Evolutionary conservation across 2,797 vertebrate genomes (phyloP).

Genomic region (Merluccius polli): DNA sequence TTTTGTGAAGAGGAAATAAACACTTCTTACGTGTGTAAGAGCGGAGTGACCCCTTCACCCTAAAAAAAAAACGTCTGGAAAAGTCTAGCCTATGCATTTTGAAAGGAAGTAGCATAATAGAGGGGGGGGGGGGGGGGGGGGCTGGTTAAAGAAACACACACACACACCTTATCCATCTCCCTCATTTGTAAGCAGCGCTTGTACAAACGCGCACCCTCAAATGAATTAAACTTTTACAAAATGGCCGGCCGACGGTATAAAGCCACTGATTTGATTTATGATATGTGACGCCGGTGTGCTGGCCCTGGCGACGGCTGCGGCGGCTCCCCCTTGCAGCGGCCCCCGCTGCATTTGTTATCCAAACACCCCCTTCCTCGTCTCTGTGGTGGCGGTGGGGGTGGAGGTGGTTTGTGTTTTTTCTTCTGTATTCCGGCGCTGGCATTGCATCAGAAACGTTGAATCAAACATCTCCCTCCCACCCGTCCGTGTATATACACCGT

Average conservation of each 20-base stretch:
- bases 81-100: not conserved
- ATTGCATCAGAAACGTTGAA: slow-evolving; percentile 55
- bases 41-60: not conserved
- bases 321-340: slow-evolving; percentile 37
- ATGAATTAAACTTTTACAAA: slow-evolving; percentile 29
- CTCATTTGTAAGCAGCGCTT: slow-evolving; percentile 48
- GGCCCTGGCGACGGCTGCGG: slow-evolving; percentile 16
- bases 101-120: not conserved
- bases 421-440: slow-evolving; percentile 46
- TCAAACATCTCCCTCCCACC: slow-evolving; percentile 55
- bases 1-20: slow-evolving; percentile 1
- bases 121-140: too few relatives aligned
- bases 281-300: slow-evolving; percentile 35
- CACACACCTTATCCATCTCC: slow-evolving; percentile 42
- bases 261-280: slow-evolving; percentile 57
- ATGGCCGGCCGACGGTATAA: slow-evolving; percentile 30
- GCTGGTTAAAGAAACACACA: not conserved
- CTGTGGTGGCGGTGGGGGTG: slow-evolving; percentile 7
- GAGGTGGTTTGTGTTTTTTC: not conserved
- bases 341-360: slow-evolving; percentile 24
- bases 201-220: slow-evolving; percentile 40
- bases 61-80: not conserved
- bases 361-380: slow-evolving; percentile 13
- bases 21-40: not conserved
- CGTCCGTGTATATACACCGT: too few relatives aligned